phyloP scores from a whole-genome alignment of 2,888 invertebrate species.

The Biston betularia region DNA sequence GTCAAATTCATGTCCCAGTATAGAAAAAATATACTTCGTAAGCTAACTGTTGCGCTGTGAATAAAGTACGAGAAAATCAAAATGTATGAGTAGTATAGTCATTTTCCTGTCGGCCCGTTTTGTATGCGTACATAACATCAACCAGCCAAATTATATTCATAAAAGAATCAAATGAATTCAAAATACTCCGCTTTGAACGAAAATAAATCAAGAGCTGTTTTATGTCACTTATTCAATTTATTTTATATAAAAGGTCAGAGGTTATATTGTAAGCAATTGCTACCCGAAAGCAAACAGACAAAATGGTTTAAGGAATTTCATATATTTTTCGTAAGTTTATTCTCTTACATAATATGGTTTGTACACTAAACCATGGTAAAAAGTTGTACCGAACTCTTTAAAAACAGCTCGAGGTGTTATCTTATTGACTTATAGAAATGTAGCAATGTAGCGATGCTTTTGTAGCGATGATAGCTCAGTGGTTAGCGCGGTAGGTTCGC shows the following conservation, averaged over 20 bases:
- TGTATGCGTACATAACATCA: constrained; percentile 16
- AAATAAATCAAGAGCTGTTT: constrained; percentile 40
- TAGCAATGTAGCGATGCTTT: no score
- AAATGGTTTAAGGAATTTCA: neutral
- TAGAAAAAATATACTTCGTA: neutral
- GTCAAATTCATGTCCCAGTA: no score
- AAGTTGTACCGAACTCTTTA: no score
- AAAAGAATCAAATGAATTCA: constrained; percentile 34
- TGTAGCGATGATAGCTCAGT: no score
- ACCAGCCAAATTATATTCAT: constrained; percentile 32
- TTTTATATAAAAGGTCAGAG: constrained; percentile 23
- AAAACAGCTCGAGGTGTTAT: no score
- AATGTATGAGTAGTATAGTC: neutral
- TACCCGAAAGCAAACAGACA: constrained; percentile 14
- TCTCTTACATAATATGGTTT: no score
- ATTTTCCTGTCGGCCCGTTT: neutral
- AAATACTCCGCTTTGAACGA: constrained; percentile 35
- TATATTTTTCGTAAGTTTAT: no score
- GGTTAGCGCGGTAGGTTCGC: no score
- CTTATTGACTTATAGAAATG: no score
- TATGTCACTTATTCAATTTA: constrained; percentile 36
- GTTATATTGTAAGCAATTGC: constrained; percentile 39
- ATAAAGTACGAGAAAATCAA: neutral
- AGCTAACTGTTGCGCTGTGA: neutral
- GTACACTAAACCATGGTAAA: no score